A percentile compares a stretch with the other conserved stretches of the same genome.
phyloP scores from a whole-genome alignment of 2,797 vertebrate genomes.

The Phylloscopus collybita region DNA sequence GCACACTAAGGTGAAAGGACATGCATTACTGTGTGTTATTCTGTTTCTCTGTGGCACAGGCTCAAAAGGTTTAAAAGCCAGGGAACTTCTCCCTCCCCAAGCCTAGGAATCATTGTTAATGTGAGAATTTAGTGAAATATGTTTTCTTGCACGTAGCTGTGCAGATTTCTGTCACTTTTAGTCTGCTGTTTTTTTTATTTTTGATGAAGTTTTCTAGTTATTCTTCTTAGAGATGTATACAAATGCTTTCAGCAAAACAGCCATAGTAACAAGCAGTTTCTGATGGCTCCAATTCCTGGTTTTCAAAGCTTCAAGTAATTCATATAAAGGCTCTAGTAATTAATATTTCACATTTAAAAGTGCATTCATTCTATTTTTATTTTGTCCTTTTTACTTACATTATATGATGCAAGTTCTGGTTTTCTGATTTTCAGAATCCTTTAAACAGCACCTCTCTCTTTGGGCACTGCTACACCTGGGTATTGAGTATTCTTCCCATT shows the following conservation, averaged over 20 bases:
- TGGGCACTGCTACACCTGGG: not conserved
- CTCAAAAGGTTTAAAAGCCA: not conserved
- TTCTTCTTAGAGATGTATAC: not conserved
- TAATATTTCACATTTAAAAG: constrained; percentile 1
- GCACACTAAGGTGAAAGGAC: not conserved
- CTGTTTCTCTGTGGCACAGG: not conserved
- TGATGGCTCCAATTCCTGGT: not conserved
- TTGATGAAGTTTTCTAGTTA: not conserved
- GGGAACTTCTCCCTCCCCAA: not conserved
- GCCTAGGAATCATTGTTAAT: not conserved
- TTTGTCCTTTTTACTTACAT: not conserved
- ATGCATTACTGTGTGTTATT: not conserved
- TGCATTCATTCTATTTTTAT: not conserved
- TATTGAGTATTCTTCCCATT: not conserved
- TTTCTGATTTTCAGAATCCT: constrained; percentile 41
- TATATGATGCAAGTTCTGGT: not conserved
- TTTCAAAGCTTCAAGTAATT: not conserved
- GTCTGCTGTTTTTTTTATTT: not conserved
- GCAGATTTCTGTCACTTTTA: not conserved
- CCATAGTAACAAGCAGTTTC: not conserved
- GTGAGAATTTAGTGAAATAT: not conserved
- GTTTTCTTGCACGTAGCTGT: not conserved
- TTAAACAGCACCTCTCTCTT: not conserved
- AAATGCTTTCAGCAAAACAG: not conserved
- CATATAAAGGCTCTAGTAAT: not conserved